Percentiles rank a stretch among this genome's conserved stretches.
Evolutionary conservation across 2,797 vertebrate species (phyloP).

Genomic region (Meda fulgida): DNA sequence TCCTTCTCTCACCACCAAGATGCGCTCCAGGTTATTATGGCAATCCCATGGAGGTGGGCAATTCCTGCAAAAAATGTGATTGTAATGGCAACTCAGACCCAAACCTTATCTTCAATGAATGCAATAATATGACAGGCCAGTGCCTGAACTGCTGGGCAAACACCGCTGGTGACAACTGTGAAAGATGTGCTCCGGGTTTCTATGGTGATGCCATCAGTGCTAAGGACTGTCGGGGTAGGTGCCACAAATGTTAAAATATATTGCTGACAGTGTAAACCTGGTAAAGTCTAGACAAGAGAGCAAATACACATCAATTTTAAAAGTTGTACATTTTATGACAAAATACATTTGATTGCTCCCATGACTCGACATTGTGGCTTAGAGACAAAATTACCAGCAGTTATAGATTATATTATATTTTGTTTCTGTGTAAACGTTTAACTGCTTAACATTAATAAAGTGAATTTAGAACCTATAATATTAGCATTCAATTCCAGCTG

Average conservation of each 20-base stretch:
- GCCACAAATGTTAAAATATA: not conserved
- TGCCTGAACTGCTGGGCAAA: conserved; percentile 91
- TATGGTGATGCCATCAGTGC: conserved; percentile 88
- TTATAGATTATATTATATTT: not conserved
- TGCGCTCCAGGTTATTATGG: conserved; percentile 96
- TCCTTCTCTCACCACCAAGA: conserved; percentile 69
- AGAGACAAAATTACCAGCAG: too few relatives aligned
- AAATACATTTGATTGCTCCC: not conserved
- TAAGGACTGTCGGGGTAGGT: conserved; percentile 90
- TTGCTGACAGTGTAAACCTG: not conserved
- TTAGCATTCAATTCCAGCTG: not conserved
- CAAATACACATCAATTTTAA: not conserved
- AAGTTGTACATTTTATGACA: not conserved
- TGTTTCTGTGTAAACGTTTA: not conserved
- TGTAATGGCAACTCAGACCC: conserved; percentile 97
- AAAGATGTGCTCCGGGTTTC: conserved; percentile 89
- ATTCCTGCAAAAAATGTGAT: conserved; percentile 90
- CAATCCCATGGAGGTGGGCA: conserved; percentile 86
- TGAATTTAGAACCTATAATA: not conserved
- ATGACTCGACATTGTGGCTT: not conserved
- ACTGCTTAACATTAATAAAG: not conserved
- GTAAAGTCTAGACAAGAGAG: not conserved
- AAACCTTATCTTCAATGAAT: conserved; percentile 94
- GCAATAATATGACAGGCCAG: conserved; percentile 90
- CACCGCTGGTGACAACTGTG: conserved; percentile 88